phyloP scores from a whole-genome alignment of 2,113 vertebrate genomes.

The Hypocryptadius cinnamomeus region DNA sequence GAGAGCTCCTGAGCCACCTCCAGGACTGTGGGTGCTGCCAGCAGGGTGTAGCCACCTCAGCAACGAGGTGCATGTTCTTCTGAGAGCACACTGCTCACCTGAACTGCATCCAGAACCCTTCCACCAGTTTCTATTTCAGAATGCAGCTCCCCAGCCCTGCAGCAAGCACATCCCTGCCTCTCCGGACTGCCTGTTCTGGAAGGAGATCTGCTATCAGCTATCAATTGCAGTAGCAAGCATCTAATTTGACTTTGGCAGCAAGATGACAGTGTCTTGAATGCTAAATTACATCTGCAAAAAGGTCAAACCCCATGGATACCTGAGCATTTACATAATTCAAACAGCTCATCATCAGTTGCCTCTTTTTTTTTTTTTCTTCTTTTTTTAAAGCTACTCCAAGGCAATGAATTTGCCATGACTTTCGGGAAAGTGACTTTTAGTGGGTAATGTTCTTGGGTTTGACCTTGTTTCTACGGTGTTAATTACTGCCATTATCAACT shows the following conservation, averaged over 20 bases:
- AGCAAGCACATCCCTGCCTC: neutral
- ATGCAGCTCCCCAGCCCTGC: neutral
- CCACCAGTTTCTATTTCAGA: neutral
- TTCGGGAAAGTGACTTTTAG: conserved; percentile 52
- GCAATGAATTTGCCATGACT: conserved; percentile 40
- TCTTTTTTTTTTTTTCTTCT: neutral
- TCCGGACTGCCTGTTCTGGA: conserved; percentile 6
- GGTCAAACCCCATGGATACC: conserved; percentile 58
- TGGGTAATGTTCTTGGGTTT: conserved; percentile 19
- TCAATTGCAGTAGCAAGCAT: conserved; percentile 55
- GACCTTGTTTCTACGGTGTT: conserved; percentile 48
- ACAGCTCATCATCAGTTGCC: conserved; percentile 51
- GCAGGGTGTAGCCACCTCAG: fast-evolving
- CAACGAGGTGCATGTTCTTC: neutral
- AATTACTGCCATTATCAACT: conserved; percentile 53
- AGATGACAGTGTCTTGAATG: conserved; percentile 63
- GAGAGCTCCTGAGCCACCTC: neutral
- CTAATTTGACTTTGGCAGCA: conserved; percentile 62
- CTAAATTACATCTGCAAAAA: conserved; percentile 64
- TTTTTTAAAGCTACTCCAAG: conserved; percentile 8
- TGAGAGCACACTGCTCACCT: neutral
- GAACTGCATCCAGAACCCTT: neutral
- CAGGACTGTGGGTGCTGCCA: neutral
- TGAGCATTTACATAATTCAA: conserved; percentile 64
- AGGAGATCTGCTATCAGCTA: conserved; percentile 50